These are phyloP conservation scores for Solea solea DNA, from an alignment of 2,113 vertebrate genomes.

Conservation along the genomic window DNA sequence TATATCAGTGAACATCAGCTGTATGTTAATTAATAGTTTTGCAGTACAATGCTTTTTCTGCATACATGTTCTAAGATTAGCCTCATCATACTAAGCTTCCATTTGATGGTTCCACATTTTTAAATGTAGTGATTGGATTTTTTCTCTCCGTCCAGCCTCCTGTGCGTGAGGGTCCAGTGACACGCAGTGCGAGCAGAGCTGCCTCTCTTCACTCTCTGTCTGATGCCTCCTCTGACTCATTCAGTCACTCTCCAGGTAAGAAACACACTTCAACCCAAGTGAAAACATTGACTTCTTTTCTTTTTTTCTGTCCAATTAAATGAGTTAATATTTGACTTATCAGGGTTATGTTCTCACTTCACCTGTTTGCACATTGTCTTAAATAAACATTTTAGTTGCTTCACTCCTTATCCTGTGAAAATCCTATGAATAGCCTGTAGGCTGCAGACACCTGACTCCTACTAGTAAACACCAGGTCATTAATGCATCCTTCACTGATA, in stretches of 20 bases:
- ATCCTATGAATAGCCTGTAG: slow-evolving; percentile 38
- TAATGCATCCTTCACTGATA: slow-evolving; percentile 56
- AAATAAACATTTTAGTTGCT: slow-evolving; percentile 29
- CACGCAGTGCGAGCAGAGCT: slow-evolving; percentile 70
- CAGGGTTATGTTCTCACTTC: background rate
- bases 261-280: background rate
- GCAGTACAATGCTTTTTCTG: too few relatives aligned
- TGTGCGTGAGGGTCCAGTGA: slow-evolving; percentile 70
- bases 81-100: too few relatives aligned
- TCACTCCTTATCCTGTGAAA: slow-evolving; percentile 44
- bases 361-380: slow-evolving; percentile 20
- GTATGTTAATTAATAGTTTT: too few relatives aligned
- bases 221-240: slow-evolving; percentile 85
- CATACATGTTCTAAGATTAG: too few relatives aligned
- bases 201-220: slow-evolving; percentile 83
- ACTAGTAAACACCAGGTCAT: slow-evolving; percentile 59
- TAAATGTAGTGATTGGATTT: background rate
- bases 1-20: too few relatives aligned
- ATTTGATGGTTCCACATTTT: too few relatives aligned
- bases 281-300: slow-evolving; percentile 6
- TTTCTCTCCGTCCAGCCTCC: slow-evolving; percentile 85
- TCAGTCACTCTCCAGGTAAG: slow-evolving; percentile 86
- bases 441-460: slow-evolving; percentile 48
- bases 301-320: background rate
- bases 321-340: slow-evolving; percentile 1